phyloP scores from a whole-genome alignment of 2,888 invertebrate species.

The Labia minor region DNA sequence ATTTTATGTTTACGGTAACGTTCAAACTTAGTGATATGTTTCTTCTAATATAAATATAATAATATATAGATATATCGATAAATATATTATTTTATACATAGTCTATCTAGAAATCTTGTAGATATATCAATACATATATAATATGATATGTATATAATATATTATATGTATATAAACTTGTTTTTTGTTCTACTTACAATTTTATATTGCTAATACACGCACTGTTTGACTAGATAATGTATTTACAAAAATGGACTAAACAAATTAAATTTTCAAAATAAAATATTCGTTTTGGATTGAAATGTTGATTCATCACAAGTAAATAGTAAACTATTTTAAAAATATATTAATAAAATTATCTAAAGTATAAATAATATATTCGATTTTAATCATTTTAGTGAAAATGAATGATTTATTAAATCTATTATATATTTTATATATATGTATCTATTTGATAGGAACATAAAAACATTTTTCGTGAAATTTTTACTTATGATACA shows the following conservation, averaged over 20 bases:
- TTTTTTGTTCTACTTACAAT: slow-evolving; percentile 1
- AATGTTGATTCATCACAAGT: slow-evolving; percentile 17
- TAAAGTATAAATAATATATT: too few relatives aligned
- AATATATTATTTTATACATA: background rate
- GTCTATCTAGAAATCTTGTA: background rate
- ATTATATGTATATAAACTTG: background rate
- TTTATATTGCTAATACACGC: slow-evolving; percentile 43
- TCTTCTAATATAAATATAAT: too few relatives aligned
- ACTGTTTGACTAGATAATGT: slow-evolving; percentile 28
- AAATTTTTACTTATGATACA: too few relatives aligned
- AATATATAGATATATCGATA: background rate
- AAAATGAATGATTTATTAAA: too few relatives aligned
- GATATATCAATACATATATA: background rate
- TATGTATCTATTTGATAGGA: too few relatives aligned
- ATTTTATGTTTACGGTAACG: too few relatives aligned
- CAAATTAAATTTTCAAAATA: slow-evolving; percentile 17
- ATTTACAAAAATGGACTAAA: slow-evolving; percentile 23
- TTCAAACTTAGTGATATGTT: background rate
- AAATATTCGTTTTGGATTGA: slow-evolving; percentile 20
- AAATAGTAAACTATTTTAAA: slow-evolving; percentile 5
- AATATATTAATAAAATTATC: slow-evolving; percentile 17
- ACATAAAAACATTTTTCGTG: too few relatives aligned
- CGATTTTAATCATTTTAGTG: too few relatives aligned
- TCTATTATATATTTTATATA: too few relatives aligned
- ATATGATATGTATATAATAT: background rate